Base-by-base conservation (phyloP, 2,113 vertebrate genomes). In the Tauraco erythrolophus region DNA sequence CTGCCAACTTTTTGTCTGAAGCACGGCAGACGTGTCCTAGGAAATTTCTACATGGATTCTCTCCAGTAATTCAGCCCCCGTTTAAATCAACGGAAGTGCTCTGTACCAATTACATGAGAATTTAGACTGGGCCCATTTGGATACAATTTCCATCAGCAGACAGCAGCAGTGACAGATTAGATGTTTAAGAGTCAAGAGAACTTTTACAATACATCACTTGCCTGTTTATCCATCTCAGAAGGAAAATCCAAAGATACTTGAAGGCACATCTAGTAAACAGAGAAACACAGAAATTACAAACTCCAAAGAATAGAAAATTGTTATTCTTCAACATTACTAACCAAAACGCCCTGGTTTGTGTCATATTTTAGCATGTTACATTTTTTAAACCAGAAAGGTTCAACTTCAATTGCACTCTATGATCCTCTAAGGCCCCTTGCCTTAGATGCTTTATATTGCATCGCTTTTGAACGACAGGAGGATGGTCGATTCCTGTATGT, bases 171-270 rank as follows among this genome's bases (percentile, higher is more conserved):
- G 13, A 77, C 37, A 54, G 24, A 45, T 39, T 33, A 77, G 35
- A n/a, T 37, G 30, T 18, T 60, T 51, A 56, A 70, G 19, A 89
- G 22, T 25, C 64, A 85, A n/a, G 17, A 64, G 39, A 66, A 64
- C 10, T 10, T 60, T 82, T 37, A 60, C 14, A 87, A 75, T 6
- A 35, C 30, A 58, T 37, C 19, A 22, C 35, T 69, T 50, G 94
- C 97, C 37, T 89, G 89, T 30, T 94, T 89, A 65, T 94, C 80
- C 53, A 85, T 24, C 33, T 94, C 89, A 54, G 53, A 89, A 43
- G 92, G 95, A 58, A 94, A 95, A 92, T 89, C 96, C 80, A 91
- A 39, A 57, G 94, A 89, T 6, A 95, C 86, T 2, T 97, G 91
- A 88, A 95, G 77, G 74, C 92, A 94, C 2, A 94, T 61, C 97